These are phyloP conservation scores for Propithecus deckenii DNA, from an alignment of 2,797 vertebrate genomes.

Conservation along the genomic window DNA sequence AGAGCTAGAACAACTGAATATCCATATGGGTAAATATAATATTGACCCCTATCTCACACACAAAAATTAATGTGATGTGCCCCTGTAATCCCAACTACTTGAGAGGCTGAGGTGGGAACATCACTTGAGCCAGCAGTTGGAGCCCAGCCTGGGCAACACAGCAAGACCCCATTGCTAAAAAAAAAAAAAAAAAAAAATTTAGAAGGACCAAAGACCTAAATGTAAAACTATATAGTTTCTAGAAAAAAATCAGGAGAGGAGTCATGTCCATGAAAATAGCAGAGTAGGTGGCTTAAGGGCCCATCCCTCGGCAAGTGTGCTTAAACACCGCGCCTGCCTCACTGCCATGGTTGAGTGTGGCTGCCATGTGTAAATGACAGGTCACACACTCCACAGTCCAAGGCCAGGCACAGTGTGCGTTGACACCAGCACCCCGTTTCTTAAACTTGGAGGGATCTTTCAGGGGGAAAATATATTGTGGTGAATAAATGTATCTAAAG, in stretches of 20 bases:
- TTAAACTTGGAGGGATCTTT: neutral
- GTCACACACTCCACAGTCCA: neutral
- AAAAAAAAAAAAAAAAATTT: neutral
- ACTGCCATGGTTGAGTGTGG: accelerated
- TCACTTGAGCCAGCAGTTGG: neutral
- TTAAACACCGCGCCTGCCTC: neutral
- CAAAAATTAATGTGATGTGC: neutral
- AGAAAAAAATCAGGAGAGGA: neutral
- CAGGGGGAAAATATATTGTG: neutral
- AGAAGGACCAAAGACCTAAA: neutral
- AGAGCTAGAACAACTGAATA: neutral
- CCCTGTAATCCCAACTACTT: neutral
- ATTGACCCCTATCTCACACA: neutral
- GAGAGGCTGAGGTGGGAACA: neutral
- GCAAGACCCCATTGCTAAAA: neutral
- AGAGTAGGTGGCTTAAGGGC: neutral
- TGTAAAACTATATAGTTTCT: neutral
- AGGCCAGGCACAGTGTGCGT: neutral
- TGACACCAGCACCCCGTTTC: neutral
- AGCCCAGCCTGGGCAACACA: neutral
- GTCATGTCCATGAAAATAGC: neutral
- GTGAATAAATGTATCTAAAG: neutral
- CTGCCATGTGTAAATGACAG: neutral
- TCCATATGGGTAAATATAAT: neutral
- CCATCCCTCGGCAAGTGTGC: neutral